A percentile compares a stretch with the other conserved stretches of the same genome.
These are phyloP conservation scores for Alexandromys oeconomus DNA, from an alignment of 2,797 vertebrate species.

Conservation along the genomic window DNA sequence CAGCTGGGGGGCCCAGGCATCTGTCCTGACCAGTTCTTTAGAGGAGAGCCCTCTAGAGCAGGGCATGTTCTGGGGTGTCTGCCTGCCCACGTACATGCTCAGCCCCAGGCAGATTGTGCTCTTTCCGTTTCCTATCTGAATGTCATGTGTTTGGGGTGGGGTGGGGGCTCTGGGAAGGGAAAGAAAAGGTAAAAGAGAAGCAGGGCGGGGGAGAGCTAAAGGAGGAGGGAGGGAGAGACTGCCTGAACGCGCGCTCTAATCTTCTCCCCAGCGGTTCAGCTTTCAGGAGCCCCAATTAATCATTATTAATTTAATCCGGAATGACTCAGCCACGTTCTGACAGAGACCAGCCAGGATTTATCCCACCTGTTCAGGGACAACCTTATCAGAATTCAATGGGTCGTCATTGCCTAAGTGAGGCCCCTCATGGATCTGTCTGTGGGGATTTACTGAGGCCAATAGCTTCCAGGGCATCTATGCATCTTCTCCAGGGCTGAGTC, in stretches of 20 bases:
- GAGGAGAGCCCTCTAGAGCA: accelerated
- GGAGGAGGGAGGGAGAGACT: constrained; percentile 42
- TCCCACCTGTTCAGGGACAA: constrained; percentile 78
- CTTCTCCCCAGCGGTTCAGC: constrained; percentile 59
- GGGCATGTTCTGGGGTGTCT: background rate
- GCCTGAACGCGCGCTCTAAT: constrained; percentile 66
- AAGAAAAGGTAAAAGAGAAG: constrained; percentile 25
- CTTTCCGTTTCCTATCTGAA: constrained; percentile 19
- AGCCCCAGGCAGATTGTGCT: background rate
- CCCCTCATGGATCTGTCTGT: constrained; percentile 60
- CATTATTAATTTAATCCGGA: constrained; percentile 85
- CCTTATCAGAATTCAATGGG: constrained; percentile 79
- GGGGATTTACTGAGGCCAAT: constrained; percentile 28
- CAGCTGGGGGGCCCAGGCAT: background rate
- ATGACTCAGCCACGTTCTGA: constrained; percentile 78
- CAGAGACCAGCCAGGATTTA: constrained; percentile 76
- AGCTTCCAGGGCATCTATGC: accelerated
- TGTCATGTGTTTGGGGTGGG: constrained; percentile 41
- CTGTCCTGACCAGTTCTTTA: background rate
- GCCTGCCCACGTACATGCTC: accelerated
- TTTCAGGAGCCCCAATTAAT: constrained; percentile 83
- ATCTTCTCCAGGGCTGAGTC: background rate
- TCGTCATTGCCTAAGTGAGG: constrained; percentile 53
- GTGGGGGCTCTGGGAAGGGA: constrained; percentile 6
- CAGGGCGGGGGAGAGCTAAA: background rate